A percentile compares a stretch with the other conserved stretches of the same genome.
Evolutionary conservation across 2,888 invertebrate species (phyloP).

Genomic region (Apodemia zela): DNA sequence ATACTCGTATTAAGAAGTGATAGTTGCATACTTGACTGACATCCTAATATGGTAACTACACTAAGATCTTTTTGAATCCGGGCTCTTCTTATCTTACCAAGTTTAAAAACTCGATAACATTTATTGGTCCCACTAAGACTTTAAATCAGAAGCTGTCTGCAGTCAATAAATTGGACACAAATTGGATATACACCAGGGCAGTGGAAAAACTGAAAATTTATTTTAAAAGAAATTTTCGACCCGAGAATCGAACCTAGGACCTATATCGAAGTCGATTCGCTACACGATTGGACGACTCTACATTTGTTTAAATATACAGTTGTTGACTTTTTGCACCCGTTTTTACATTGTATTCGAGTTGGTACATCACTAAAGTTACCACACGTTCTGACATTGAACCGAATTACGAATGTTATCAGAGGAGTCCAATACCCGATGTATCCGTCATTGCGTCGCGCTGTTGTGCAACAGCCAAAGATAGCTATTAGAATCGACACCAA

Average conservation of each 20-base stretch:
- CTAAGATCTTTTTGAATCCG: too few species aligned
- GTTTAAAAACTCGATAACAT: too few species aligned
- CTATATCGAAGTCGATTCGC: background rate
- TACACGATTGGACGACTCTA: background rate
- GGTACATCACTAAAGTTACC: conserved; percentile 51
- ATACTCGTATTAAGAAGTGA: too few species aligned
- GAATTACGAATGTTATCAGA: conserved; percentile 66
- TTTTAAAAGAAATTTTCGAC: background rate
- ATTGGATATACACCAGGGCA: too few species aligned
- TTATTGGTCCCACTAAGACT: too few species aligned
- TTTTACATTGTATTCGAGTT: conserved; percentile 38
- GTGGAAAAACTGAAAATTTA: background rate
- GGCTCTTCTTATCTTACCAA: too few species aligned
- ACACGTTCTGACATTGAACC: conserved; percentile 70
- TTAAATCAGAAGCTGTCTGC: too few species aligned
- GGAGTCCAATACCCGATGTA: conserved; percentile 46
- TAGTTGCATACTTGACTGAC: too few species aligned
- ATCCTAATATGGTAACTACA: too few species aligned
- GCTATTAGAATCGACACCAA: conserved; percentile 17
- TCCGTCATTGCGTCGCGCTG: conserved; percentile 43
- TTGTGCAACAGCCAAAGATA: conserved; percentile 51
- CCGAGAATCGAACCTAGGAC: background rate
- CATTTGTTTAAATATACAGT: background rate
- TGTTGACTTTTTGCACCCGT: conserved; percentile 2
- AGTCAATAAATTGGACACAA: too few species aligned